Base-by-base conservation (phyloP, 2,888 invertebrate genomes). In the Limnephilus auricula region DNA sequence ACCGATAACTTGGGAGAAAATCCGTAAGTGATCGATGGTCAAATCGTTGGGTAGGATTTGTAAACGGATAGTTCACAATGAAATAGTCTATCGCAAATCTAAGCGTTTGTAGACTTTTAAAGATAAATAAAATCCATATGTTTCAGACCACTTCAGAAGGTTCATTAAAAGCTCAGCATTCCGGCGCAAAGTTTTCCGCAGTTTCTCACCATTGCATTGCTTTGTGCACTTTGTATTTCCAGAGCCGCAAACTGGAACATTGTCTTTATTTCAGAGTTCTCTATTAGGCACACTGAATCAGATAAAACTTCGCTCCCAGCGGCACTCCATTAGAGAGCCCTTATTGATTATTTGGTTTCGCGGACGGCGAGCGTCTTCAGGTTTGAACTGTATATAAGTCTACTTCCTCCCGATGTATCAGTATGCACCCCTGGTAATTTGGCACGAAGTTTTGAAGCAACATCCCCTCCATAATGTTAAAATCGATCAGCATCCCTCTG, bases 401-500 rank as follows among this genome's bases (percentile, higher is more conserved):
- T 65, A 9, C 9, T 65, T 0, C 9, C 25, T 65, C 25, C 65
- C n/a, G 25, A 32, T 50, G 65, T 34, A 65, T 32, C 65, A 65
- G 50, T 65, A 50, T 87, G 87, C 87, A 87, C 87, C 87, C 87
- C 78, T 65, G 87, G 65, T 87, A 65, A 87, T 65, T 87, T 87
- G 87, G 87, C 87, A 87, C 87, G 87, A 25, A 87, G 65, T 87
- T 87, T 9, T 18, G 18, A 25, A 87, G 13, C 31, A 85, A 34
- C 31, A 31, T 78, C 87, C 87, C 87, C 87, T 87, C 65, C 34
- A 87, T 78, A 18, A 87, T 87, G 32, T 31, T 31, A 78, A 87
- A 85, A 85, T 85, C 85, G 85, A 85, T 85, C 45, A 30, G 85
- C n/a, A 37, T 85, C 25, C 45, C 37, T 12, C 15, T 65, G n/a